A percentile compares a stretch with the other conserved stretches of the same genome.
Evolutionary conservation across 1,140 invertebrate genomes (phyloP).

Genomic region (Lycorma delicatula): DNA sequence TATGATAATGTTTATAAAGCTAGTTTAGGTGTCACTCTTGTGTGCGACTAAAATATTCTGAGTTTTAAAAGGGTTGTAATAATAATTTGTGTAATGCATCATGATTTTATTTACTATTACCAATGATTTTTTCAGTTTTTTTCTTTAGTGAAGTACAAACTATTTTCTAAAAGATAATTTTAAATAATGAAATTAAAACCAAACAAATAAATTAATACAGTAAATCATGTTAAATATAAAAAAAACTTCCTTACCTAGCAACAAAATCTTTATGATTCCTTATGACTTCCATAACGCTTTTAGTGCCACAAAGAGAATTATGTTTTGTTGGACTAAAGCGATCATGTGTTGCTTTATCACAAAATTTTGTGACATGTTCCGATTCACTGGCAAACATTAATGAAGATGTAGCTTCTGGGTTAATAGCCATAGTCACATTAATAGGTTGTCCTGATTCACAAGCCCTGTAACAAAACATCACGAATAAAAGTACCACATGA

Average conservation of each 20-base stretch:
- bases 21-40: too few species aligned
- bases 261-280: conserved; percentile 48
- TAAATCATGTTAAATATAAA: background rate
- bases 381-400: conserved; percentile 45
- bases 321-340: conserved; percentile 56
- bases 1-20: too few species aligned
- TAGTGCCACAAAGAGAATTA: conserved; percentile 51
- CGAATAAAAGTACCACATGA: too few species aligned
- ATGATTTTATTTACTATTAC: too few species aligned
- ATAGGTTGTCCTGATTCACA: conserved; percentile 29
- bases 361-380: conserved; percentile 46
- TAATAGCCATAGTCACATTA: conserved; percentile 37
- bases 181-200: background rate
- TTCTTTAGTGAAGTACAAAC: too few species aligned
- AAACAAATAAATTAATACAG: background rate
- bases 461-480: conserved; percentile 32
- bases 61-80: too few species aligned
- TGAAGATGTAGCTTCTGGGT: conserved; percentile 42
- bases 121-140: too few species aligned
- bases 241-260: conserved; percentile 31
- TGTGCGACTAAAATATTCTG: too few species aligned
- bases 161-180: background rate
- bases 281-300: conserved; percentile 53
- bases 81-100: too few species aligned
- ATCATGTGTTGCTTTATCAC: conserved; percentile 51